A percentile compares a stretch with the other conserved stretches of the same genome.
phyloP scores from a whole-genome alignment of 1,140 invertebrate genomes.

The Druon quercuslanigerum region DNA sequence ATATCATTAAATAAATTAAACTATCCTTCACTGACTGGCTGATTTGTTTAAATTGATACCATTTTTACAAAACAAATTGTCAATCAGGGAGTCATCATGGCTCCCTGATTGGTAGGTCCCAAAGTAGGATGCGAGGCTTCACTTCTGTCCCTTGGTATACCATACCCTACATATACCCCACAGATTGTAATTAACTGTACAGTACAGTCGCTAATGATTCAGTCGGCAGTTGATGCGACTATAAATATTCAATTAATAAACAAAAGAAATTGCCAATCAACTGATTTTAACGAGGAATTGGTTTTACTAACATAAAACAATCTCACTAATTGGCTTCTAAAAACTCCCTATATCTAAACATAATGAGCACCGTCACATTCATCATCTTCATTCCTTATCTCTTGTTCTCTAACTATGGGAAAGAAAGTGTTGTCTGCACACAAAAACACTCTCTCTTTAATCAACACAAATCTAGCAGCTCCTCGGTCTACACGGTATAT shows the following conservation, averaged over 20 bases:
- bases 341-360: background rate
- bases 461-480: background rate
- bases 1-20: too few species aligned
- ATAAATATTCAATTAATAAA: background rate
- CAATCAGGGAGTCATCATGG: too few species aligned
- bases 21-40: too few species aligned
- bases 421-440: background rate
- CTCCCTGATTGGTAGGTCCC: too few species aligned
- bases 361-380: slow-evolving; percentile 40
- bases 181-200: too few species aligned
- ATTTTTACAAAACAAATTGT: too few species aligned
- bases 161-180: too few species aligned
- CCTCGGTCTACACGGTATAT: background rate
- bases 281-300: background rate
- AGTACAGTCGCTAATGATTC: too few species aligned
- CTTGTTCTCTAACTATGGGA: slow-evolving; percentile 21
- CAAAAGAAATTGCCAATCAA: background rate
- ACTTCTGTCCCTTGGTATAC: too few species aligned
- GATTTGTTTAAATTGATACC: too few species aligned
- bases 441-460: background rate
- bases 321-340: slow-evolving; percentile 1
- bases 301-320: background rate
- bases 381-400: background rate
- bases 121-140: too few species aligned
- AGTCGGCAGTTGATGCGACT: too few species aligned